These are phyloP conservation scores for Agrotis ipsilon DNA, from an alignment of 2,888 invertebrate genomes.

Conservation along the genomic window DNA sequence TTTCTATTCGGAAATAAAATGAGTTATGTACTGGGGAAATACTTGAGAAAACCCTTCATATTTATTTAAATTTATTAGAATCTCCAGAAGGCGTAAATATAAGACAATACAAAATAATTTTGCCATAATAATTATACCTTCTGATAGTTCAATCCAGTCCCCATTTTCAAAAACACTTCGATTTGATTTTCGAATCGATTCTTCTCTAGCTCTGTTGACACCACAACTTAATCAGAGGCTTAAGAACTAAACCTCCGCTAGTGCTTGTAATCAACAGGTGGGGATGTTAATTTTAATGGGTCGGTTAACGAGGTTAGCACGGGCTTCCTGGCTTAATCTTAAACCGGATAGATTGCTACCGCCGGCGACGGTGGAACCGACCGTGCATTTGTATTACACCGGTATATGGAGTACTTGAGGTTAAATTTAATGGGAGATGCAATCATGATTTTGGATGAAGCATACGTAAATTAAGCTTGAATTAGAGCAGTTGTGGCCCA, in stretches of 20 bases:
- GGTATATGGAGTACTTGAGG: slow-evolving; percentile 10
- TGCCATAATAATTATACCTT: no score
- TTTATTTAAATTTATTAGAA: no score
- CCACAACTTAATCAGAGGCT: slow-evolving; percentile 18
- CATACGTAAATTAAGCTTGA: neutral
- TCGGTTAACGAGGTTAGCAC: slow-evolving; percentile 72
- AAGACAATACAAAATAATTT: no score
- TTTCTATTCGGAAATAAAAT: neutral
- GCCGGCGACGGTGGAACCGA: slow-evolving; percentile 26
- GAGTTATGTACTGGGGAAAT: neutral
- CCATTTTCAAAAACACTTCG: no score
- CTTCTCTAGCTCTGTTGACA: neutral
- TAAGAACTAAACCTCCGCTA: slow-evolving; percentile 39
- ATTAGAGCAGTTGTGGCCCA: no score
- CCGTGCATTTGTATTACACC: slow-evolving; percentile 3
- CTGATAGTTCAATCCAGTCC: no score
- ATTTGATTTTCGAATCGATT: no score
- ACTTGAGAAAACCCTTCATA: no score
- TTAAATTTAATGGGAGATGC: slow-evolving; percentile 20
- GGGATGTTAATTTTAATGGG: slow-evolving; percentile 75
- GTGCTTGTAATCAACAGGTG: slow-evolving; percentile 72
- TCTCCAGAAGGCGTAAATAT: no score
- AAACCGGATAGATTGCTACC: slow-evolving; percentile 68
- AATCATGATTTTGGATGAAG: neutral
- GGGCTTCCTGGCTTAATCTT: slow-evolving; percentile 66